phyloP scores from a whole-genome alignment of 2,888 invertebrate genomes.

The Lepidochitona cinerea region DNA sequence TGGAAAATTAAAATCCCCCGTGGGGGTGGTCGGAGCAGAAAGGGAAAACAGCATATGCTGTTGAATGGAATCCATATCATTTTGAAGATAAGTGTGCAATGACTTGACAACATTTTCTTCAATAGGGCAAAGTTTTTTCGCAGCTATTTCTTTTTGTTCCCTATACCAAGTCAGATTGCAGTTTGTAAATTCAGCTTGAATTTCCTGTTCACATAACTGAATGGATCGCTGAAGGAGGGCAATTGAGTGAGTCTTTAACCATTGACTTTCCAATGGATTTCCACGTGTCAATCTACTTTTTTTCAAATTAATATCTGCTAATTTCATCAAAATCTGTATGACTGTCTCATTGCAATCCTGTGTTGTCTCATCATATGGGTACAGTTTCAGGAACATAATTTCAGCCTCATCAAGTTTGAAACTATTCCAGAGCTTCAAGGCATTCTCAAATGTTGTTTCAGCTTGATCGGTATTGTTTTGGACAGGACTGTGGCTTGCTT shows the following conservation, averaged over 20 bases:
- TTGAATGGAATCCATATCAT: conserved; percentile 36
- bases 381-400: conserved; percentile 48
- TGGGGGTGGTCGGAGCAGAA: conserved; percentile 45
- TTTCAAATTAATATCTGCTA: conserved; percentile 58
- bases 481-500: no score
- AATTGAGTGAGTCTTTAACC: conserved; percentile 61
- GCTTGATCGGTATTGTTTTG: no score
- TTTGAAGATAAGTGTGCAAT: conserved; percentile 48
- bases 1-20: conserved; percentile 7
- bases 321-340: conserved; percentile 50
- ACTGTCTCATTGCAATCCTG: conserved; percentile 41
- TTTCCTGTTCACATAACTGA: conserved; percentile 53
- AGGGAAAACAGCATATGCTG: conserved; percentile 33
- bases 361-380: conserved; percentile 49
- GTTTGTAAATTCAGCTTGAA: conserved; percentile 42
- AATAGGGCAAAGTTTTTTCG: conserved; percentile 47
- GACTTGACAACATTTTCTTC: conserved; percentile 56
- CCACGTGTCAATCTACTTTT: conserved; percentile 53
- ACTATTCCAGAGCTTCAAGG: conserved; percentile 37
- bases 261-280: conserved; percentile 61
- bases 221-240: conserved; percentile 56
- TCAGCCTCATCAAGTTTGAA: conserved; percentile 53
- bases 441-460: conserved; percentile 11
- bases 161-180: conserved; percentile 52
- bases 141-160: conserved; percentile 46